phyloP scores from a whole-genome alignment of 2,888 invertebrate genomes.

The Calephelis perditalis region DNA sequence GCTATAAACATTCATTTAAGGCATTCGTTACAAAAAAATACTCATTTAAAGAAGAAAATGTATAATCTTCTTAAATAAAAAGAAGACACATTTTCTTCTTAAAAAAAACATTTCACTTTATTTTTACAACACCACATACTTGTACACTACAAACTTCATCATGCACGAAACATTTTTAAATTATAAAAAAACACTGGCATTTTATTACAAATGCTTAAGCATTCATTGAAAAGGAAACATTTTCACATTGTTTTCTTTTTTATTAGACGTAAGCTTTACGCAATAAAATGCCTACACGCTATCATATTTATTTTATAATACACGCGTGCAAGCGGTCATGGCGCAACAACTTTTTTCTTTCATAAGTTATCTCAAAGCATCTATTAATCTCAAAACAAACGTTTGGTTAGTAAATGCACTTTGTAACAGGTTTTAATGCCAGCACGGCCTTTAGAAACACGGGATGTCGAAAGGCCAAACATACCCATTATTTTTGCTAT shows the following conservation, averaged over 20 bases:
- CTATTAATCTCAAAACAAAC: slow-evolving; percentile 6
- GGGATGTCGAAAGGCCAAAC: slow-evolving; percentile 9
- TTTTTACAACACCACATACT: too few relatives aligned
- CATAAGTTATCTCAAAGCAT: slow-evolving; percentile 3
- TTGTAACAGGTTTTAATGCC: slow-evolving; percentile 4
- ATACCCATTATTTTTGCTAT: slow-evolving; percentile 1
- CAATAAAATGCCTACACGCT: not conserved
- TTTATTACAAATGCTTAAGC: too few relatives aligned
- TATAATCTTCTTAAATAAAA: too few relatives aligned
- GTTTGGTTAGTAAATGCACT: slow-evolving; percentile 10
- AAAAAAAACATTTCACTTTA: too few relatives aligned
- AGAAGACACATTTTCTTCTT: too few relatives aligned
- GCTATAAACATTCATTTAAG: too few relatives aligned
- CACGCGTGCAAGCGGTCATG: not conserved
- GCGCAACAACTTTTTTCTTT: slow-evolving; percentile 1
- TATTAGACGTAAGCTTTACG: not conserved
- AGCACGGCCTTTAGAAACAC: slow-evolving; percentile 10
- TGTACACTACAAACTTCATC: too few relatives aligned
- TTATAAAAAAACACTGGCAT: too few relatives aligned
- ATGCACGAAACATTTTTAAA: too few relatives aligned
- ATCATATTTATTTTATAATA: not conserved
- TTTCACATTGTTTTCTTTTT: not conserved
- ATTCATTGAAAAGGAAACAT: too few relatives aligned
- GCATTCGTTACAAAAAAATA: too few relatives aligned
- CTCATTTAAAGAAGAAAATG: too few relatives aligned